These are phyloP conservation scores for Globia sparganii DNA, from an alignment of 2,888 invertebrate species.

Conservation along the genomic window DNA sequence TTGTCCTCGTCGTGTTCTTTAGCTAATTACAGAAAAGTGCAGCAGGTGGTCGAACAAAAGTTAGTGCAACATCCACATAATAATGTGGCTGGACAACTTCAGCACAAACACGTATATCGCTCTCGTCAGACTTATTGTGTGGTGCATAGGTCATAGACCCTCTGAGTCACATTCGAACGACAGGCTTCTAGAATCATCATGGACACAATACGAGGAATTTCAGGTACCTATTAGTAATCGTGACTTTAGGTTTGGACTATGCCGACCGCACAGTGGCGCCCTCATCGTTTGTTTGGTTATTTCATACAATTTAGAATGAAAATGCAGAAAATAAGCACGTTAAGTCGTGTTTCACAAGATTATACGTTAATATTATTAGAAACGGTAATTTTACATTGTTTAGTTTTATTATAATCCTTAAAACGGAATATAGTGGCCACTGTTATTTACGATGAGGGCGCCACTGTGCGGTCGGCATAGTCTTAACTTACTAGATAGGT, in stretches of 20 bases:
- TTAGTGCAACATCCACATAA: conserved; percentile 57
- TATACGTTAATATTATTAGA: no score
- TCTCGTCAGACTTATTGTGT: conserved; percentile 58
- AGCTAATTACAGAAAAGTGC: conserved; percentile 60
- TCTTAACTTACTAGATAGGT: no score
- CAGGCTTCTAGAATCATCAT: conserved; percentile 55
- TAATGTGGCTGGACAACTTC: conserved; percentile 62
- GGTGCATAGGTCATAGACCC: conserved; percentile 67
- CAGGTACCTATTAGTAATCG: conserved; percentile 29
- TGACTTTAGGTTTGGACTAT: neutral
- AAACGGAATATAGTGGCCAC: no score
- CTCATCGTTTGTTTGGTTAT: no score
- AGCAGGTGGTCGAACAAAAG: conserved; percentile 66
- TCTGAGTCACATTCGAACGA: conserved; percentile 64
- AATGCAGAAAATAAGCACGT: no score
- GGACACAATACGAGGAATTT: conserved; percentile 46
- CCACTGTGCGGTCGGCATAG: no score
- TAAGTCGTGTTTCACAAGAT: no score
- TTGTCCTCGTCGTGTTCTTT: conserved; percentile 46
- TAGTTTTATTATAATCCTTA: no score
- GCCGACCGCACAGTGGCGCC: no score
- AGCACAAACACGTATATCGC: conserved; percentile 55
- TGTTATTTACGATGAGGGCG: no score
- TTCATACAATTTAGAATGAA: no score
- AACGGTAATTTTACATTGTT: no score